Evolutionary conservation across 2,888 invertebrate species (phyloP).

Genomic region (Drosophila atripex): DNA sequence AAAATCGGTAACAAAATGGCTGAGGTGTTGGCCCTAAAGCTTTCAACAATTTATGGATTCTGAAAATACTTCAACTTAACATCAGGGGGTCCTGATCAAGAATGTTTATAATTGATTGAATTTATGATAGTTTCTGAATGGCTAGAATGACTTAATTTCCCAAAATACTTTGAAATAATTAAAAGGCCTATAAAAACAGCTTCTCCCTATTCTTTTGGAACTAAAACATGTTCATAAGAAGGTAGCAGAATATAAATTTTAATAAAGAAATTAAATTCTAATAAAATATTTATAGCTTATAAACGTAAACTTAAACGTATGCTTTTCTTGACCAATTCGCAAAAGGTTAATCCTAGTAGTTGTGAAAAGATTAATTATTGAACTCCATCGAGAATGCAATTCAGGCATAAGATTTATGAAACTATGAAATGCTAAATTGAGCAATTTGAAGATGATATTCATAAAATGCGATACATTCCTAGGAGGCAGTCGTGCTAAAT

Average conservation of each 20-base stretch:
- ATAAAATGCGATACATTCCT: conserved; percentile 8
- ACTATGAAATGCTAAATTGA: conserved; percentile 19
- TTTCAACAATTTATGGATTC: too few relatives aligned
- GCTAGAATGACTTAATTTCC: too few relatives aligned
- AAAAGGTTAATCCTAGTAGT: neutral
- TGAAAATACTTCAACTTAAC: too few relatives aligned
- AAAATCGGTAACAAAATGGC: too few relatives aligned
- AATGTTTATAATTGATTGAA: too few relatives aligned
- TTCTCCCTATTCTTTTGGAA: too few relatives aligned
- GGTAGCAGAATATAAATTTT: neutral
- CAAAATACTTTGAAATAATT: too few relatives aligned
- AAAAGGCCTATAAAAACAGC: too few relatives aligned
- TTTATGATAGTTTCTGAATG: too few relatives aligned
- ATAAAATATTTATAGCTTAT: neutral
- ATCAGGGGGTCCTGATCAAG: too few relatives aligned
- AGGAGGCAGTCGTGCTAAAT: conserved; percentile 20
- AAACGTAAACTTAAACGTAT: neutral
- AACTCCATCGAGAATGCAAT: neutral
- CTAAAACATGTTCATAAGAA: neutral
- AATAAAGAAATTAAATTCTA: neutral
- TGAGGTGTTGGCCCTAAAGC: too few relatives aligned
- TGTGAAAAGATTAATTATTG: neutral
- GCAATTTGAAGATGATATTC: conserved; percentile 21
- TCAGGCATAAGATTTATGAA: conserved; percentile 7
- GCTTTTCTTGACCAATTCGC: neutral